A percentile compares a stretch with the other conserved stretches of the same genome.
Evolutionary conservation across 2,113 vertebrate species (phyloP).

Genomic region (Onychorhynchus coronatus): DNA sequence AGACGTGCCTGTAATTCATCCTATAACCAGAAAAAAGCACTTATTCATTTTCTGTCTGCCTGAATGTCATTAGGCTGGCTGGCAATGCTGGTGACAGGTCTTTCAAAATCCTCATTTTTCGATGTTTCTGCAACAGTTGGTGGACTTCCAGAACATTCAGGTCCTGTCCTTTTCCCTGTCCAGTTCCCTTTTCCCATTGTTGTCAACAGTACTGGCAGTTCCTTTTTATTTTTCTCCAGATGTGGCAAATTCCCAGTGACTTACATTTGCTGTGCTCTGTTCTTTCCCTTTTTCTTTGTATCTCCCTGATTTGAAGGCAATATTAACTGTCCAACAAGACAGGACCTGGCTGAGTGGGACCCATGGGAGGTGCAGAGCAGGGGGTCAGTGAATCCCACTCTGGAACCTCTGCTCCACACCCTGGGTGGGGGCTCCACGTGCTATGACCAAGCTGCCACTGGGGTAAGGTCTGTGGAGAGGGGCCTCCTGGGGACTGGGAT

Average conservation of each 20-base stretch:
- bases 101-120: not conserved
- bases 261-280: not conserved
- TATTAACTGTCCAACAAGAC: not conserved
- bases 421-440: not conserved
- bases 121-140: not conserved
- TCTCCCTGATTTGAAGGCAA: not conserved
- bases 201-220: not conserved
- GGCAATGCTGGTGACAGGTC: not conserved
- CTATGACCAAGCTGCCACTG: not conserved
- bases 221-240: not conserved
- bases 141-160: not conserved
- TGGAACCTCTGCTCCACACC: not conserved
- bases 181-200: not conserved
- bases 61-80: not conserved
- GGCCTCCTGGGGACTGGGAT: not conserved
- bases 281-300: not conserved
- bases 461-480: not conserved
- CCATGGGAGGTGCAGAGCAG: not conserved
- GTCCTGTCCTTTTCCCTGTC: not conserved
- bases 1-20: not conserved
- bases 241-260: fast-evolving
- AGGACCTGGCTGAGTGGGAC: not conserved
- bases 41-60: not conserved
- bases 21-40: not conserved
- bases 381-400: too few species aligned